These are phyloP conservation scores for Anastatus disparis DNA, from an alignment of 1,140 invertebrate genomes.

Conservation along the genomic window DNA sequence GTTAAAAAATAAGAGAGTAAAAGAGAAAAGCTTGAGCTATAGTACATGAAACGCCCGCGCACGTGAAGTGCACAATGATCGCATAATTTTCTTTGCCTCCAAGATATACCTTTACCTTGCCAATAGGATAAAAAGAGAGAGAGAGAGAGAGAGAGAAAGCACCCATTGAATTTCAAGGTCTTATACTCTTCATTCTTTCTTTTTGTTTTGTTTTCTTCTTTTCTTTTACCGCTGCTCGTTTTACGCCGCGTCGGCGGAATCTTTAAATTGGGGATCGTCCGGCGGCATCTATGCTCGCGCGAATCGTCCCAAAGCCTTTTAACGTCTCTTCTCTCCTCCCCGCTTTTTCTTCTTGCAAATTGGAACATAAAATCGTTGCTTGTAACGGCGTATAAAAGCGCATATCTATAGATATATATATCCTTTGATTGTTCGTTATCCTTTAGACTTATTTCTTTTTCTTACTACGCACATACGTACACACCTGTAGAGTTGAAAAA, in stretches of 20 bases:
- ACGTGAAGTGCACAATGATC: slow-evolving; percentile 32
- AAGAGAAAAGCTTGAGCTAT: not conserved
- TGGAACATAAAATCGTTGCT: slow-evolving; percentile 39
- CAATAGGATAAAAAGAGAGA: too few species aligned
- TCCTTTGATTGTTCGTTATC: slow-evolving; percentile 36
- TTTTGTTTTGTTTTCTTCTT: not conserved
- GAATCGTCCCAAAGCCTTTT: slow-evolving; percentile 12
- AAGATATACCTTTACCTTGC: not conserved
- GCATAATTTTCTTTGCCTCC: slow-evolving; percentile 34
- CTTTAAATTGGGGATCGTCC: slow-evolving; percentile 38
- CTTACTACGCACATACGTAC: not conserved
- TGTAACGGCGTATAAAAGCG: slow-evolving; percentile 7
- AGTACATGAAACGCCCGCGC: slow-evolving; percentile 7
- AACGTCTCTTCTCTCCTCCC: slow-evolving; percentile 32
- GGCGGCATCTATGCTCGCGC: not conserved
- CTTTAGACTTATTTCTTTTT: not conserved
- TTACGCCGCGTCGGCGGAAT: slow-evolving; percentile 40
- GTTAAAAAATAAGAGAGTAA: not conserved
- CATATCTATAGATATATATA: too few species aligned
- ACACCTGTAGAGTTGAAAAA: too few species aligned
- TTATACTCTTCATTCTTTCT: not conserved
- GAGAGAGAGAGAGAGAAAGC: slow-evolving; percentile 7
- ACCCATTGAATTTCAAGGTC: slow-evolving; percentile 40
- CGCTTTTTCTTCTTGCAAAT: too few species aligned
- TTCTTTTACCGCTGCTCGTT: slow-evolving; percentile 15